Conservation (phyloP, 2,888 invertebrate genomes). For the Diabrotica balteata region DNA sequence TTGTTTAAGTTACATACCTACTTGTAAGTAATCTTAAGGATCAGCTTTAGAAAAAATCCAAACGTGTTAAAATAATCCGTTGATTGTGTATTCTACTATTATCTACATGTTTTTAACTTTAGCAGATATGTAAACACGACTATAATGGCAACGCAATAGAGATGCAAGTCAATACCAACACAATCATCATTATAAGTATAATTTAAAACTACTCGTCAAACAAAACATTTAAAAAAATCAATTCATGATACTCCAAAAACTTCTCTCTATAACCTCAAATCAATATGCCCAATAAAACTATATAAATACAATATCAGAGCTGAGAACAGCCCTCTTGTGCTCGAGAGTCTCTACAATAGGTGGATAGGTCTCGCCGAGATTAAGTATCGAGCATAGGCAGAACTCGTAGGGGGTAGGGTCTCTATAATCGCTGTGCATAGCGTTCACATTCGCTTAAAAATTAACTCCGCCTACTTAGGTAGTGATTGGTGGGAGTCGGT, state of each 20-base stretch:
- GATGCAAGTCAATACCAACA: slow-evolving; percentile 2
- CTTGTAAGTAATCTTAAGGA: too few relatives aligned
- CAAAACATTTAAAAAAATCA: slow-evolving; percentile 31
- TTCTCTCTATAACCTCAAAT: slow-evolving; percentile 46
- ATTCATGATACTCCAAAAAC: slow-evolving; percentile 46
- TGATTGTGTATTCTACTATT: too few relatives aligned
- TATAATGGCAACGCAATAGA: neutral
- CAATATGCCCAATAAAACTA: slow-evolving; percentile 61
- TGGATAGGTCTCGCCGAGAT: slow-evolving; percentile 47
- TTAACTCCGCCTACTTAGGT: slow-evolving; percentile 18
- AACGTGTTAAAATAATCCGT: too few relatives aligned
- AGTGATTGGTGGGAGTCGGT: slow-evolving; percentile 13
- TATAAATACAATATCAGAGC: slow-evolving; percentile 61
- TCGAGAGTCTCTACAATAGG: slow-evolving; percentile 53
- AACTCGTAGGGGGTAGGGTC: slow-evolving; percentile 11
- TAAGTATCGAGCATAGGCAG: slow-evolving; percentile 38
- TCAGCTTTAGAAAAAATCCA: too few relatives aligned
- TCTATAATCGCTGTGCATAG: slow-evolving; percentile 25
- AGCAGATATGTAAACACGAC: too few relatives aligned
- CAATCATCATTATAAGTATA: slow-evolving; percentile 7
- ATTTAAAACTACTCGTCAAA: slow-evolving; percentile 32
- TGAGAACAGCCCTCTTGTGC: slow-evolving; percentile 52
- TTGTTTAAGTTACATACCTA: too few relatives aligned
- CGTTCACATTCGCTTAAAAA: slow-evolving; percentile 12
- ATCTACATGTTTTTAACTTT: too few relatives aligned